Evolutionary conservation across 2,113 vertebrate species (phyloP).

Genomic region (Pseudorasbora parva): DNA sequence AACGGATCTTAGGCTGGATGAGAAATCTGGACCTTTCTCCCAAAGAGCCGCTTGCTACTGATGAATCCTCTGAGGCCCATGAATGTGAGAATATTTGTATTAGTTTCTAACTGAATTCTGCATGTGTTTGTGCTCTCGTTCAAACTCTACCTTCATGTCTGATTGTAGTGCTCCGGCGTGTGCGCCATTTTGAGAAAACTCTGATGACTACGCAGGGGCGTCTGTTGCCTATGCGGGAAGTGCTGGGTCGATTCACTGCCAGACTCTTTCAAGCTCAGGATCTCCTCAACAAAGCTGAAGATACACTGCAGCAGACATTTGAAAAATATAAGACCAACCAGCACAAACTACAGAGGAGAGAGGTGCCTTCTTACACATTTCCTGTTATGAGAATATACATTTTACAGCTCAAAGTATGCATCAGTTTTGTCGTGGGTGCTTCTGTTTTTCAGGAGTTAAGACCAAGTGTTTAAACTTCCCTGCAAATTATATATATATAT

Average conservation of each 20-base stretch:
- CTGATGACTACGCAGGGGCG: conserved; percentile 80
- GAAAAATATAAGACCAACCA: conserved; percentile 78
- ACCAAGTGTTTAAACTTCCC: no score
- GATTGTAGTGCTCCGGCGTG: conserved; percentile 75
- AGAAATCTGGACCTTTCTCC: conserved; percentile 76
- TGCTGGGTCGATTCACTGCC: conserved; percentile 76
- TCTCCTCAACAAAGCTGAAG: conserved; percentile 76
- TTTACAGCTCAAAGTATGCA: no score
- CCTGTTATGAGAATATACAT: no score
- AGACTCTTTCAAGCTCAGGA: conserved; percentile 80
- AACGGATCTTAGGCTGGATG: conserved; percentile 83
- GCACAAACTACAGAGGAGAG: conserved; percentile 75
- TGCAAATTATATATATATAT: no score
- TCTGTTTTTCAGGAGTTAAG: no score
- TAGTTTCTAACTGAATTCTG: background rate
- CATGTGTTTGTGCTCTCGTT: background rate
- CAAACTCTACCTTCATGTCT: conserved; percentile 12
- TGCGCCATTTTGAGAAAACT: conserved; percentile 82
- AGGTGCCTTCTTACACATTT: conserved; percentile 75
- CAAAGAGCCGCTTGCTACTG: conserved; percentile 74
- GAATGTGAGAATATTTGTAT: conserved; percentile 76
- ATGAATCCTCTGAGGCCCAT: conserved; percentile 81
- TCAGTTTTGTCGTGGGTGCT: no score
- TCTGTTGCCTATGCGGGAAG: conserved; percentile 78
- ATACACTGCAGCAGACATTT: conserved; percentile 70